These are phyloP conservation scores for Papilio aristodemus DNA, from an alignment of 1,140 invertebrate genomes.

Conservation along the genomic window DNA sequence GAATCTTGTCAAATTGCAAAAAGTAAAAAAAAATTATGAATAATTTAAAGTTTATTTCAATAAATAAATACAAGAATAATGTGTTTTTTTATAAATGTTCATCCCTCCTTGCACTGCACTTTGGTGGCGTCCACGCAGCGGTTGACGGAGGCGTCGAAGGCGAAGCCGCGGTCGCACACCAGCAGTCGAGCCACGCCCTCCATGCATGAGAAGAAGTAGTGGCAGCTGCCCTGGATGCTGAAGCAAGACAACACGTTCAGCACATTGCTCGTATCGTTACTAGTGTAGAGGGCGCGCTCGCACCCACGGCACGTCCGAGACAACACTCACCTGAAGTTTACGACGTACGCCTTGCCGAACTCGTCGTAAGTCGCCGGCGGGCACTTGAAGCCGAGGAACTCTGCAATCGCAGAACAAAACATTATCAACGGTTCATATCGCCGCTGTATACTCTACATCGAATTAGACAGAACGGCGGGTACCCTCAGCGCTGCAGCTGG, in stretches of 20 bases:
- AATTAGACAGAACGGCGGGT: constrained; percentile 30
- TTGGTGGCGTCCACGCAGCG: constrained; percentile 80
- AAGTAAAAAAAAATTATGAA: too few species aligned
- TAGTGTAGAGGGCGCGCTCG: background rate
- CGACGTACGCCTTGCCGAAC: constrained; percentile 40
- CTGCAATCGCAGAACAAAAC: constrained; percentile 33
- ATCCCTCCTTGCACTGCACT: constrained; percentile 39
- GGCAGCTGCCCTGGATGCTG: constrained; percentile 82
- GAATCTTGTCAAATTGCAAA: too few species aligned
- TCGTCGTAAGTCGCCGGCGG: constrained; percentile 42
- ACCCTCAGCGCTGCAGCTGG: constrained; percentile 87
- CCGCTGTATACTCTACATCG: background rate
- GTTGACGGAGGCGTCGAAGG: constrained; percentile 87
- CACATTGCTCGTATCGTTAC: background rate
- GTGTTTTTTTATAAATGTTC: background rate
- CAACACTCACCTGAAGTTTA: constrained; percentile 50
- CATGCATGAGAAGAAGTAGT: constrained; percentile 89
- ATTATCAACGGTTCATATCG: background rate
- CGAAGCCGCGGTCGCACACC: constrained; percentile 87
- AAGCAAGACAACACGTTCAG: background rate
- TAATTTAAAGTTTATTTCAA: background rate
- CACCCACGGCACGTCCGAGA: background rate
- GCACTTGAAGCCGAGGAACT: constrained; percentile 52
- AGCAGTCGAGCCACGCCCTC: constrained; percentile 84
- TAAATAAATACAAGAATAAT: background rate